Evolutionary conservation across 2,113 vertebrate species (phyloP).

Genomic region (Hoplias malabaricus): DNA sequence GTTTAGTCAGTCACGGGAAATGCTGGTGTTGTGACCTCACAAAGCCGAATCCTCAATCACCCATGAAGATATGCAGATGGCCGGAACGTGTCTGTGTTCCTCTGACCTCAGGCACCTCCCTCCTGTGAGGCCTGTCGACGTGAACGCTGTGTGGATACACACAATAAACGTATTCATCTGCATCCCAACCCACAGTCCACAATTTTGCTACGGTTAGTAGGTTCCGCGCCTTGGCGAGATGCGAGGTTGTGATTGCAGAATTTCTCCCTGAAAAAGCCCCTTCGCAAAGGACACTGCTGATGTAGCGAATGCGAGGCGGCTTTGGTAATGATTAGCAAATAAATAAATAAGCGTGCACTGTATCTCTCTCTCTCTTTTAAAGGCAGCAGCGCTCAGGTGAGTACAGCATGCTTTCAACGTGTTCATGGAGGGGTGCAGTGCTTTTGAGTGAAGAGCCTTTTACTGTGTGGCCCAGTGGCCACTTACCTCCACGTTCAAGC

Average conservation of each 20-base stretch:
- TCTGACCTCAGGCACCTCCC: not conserved
- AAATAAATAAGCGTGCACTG: not conserved
- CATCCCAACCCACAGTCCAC: constrained; percentile 1
- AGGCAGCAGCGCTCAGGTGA: constrained; percentile 2
- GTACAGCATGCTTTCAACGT: constrained; percentile 10
- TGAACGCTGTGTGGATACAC: not conserved
- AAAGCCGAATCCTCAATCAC: constrained; percentile 30
- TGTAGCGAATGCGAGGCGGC: not conserved
- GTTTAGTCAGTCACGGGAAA: constrained; percentile 13
- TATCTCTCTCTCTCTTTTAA: not conserved
- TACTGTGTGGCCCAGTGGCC: constrained; percentile 20
- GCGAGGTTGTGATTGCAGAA: not conserved
- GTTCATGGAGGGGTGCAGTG: constrained; percentile 20
- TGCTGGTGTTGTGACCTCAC: not conserved
- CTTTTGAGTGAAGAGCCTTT: constrained; percentile 42
- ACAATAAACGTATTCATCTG: constrained; percentile 6
- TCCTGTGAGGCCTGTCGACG: not conserved
- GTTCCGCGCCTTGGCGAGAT: not conserved
- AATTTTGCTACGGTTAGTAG: not conserved
- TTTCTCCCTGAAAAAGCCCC: not conserved
- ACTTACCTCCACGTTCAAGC: constrained; percentile 38
- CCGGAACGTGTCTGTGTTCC: not conserved
- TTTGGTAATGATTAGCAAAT: not conserved
- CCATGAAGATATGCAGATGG: constrained; percentile 1
- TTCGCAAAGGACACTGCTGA: constrained; percentile 1